A percentile compares a stretch with the other conserved stretches of the same genome.
These are phyloP conservation scores for Luidia sarsii DNA, from an alignment of 53 echinoderm and acorn worm genomes.

Conservation along the genomic window DNA sequence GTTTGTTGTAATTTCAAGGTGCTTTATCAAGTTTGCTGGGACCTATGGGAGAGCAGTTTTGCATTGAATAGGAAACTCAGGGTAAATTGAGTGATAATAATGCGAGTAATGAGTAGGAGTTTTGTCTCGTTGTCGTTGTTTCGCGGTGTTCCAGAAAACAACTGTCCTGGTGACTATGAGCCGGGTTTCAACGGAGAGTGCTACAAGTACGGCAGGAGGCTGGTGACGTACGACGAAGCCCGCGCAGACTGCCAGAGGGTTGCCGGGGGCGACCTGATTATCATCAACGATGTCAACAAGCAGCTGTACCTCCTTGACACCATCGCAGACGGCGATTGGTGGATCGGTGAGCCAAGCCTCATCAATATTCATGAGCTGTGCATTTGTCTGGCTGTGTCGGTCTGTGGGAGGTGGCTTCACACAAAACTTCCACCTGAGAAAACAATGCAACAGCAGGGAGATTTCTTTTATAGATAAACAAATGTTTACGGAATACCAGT, in stretches of 20 bases:
- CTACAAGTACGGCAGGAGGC: slow-evolving; percentile 60
- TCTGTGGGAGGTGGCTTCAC: too few relatives aligned
- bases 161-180: neutral
- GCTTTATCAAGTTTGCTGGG: too few relatives aligned
- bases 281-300: slow-evolving; percentile 60
- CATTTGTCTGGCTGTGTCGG: too few relatives aligned
- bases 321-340: slow-evolving; percentile 71
- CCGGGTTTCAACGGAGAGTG: slow-evolving; percentile 15
- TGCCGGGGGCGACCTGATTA: slow-evolving; percentile 69
- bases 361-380: neutral
- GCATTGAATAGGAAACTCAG: too few relatives aligned
- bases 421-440: too few relatives aligned
- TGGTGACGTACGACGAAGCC: slow-evolving; percentile 67
- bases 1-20: too few relatives aligned
- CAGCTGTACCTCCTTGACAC: slow-evolving; percentile 62
- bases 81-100: too few relatives aligned
- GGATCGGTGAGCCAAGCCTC: slow-evolving; percentile 76
- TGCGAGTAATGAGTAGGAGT: neutral
- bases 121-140: neutral
- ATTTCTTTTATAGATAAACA: too few relatives aligned
- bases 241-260: slow-evolving; percentile 59
- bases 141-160: neutral
- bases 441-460: too few relatives aligned
- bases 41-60: too few relatives aligned
- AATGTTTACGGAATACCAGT: too few relatives aligned